phyloP scores from a whole-genome alignment of 2,797 vertebrate genomes.

The Esox masquinongy region DNA sequence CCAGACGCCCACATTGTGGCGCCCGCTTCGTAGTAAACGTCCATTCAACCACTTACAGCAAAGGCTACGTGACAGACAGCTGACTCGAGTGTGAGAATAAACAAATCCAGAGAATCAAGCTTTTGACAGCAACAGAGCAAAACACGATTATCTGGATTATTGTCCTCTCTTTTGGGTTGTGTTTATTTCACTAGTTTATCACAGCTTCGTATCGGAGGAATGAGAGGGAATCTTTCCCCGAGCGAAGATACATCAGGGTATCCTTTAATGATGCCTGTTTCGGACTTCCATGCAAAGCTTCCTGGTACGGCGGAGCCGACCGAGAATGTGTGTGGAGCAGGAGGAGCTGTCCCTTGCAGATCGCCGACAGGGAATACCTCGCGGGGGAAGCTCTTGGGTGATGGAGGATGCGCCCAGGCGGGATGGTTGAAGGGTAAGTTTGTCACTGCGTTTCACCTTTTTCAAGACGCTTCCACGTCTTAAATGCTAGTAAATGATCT shows the following conservation, averaged over 20 bases:
- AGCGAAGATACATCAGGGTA: slow-evolving; percentile 14
- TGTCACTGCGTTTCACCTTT: not conserved
- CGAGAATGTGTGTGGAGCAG: slow-evolving; percentile 7
- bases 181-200: not conserved
- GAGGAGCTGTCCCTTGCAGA: not conserved
- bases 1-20: slow-evolving; percentile 1
- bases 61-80: not conserved
- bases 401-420: not conserved
- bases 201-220: not conserved
- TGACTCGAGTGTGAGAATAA: not conserved
- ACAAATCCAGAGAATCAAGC: not conserved
- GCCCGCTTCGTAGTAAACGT: slow-evolving; percentile 1
- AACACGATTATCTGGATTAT: not conserved
- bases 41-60: not conserved
- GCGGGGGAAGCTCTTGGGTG: not conserved
- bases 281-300: slow-evolving; percentile 15
- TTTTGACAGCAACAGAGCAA: not conserved
- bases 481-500: not conserved
- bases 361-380: not conserved
- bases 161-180: not conserved
- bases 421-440: slow-evolving; percentile 5
- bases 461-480: not conserved
- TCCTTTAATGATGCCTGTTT: slow-evolving; percentile 25
- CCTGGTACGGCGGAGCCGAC: slow-evolving; percentile 4
- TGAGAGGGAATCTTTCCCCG: slow-evolving; percentile 33